Evolutionary conservation across 2,113 vertebrate species (phyloP).

Genomic region (Gracilinanus agilis): DNA sequence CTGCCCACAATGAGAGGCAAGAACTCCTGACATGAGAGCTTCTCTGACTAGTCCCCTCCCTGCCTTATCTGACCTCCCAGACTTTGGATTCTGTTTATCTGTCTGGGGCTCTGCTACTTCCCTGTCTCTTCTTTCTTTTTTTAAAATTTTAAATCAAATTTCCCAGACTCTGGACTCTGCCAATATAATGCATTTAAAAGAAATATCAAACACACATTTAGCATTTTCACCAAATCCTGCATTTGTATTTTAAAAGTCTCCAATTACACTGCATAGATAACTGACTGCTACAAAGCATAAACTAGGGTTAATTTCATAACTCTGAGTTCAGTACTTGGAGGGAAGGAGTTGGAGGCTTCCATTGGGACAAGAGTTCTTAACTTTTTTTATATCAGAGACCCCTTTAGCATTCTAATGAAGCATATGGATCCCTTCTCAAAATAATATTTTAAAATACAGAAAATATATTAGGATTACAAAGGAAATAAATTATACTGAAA

Average conservation of each 20-base stretch:
- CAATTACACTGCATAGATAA: not conserved
- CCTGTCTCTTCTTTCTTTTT: too few relatives aligned
- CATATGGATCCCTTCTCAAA: not conserved
- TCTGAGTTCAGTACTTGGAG: not conserved
- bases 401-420: not conserved
- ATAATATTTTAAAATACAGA: not conserved
- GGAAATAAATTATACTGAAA: not conserved
- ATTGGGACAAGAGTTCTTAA: not conserved
- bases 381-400: not conserved
- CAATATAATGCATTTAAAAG: not conserved
- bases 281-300: not conserved
- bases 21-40: not conserved
- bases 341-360: not conserved
- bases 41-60: not conserved
- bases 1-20: not conserved
- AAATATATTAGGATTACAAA: not conserved
- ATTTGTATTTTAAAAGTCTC: too few relatives aligned
- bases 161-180: not conserved
- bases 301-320: not conserved
- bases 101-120: not conserved
- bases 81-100: not conserved
- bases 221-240: not conserved
- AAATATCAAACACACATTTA: not conserved
- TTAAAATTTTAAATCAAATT: not conserved
- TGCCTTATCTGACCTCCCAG: not conserved